Conservation (phyloP, 2,888 invertebrate species). For the Pammene aurita region DNA sequence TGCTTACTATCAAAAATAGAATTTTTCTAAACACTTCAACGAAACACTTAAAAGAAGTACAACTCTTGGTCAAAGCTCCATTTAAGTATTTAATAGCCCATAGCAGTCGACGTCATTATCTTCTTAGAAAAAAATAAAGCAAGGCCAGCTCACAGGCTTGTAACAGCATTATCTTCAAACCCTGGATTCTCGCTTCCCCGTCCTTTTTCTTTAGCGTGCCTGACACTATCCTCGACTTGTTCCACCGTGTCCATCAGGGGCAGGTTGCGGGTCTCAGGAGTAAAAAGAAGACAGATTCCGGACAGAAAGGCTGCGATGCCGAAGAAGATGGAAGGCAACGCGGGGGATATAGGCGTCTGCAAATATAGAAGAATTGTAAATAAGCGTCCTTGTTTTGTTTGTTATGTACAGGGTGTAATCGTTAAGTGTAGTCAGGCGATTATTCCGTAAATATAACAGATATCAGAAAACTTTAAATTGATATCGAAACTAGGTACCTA, state of each 20-base stretch:
- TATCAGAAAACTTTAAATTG: too few relatives aligned
- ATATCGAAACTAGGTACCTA: too few relatives aligned
- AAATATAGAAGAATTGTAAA: conserved; percentile 44
- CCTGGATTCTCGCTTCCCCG: conserved; percentile 25
- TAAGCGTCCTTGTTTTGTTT: background rate
- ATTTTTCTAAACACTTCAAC: too few relatives aligned
- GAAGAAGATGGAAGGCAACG: conserved; percentile 72
- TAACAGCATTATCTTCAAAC: conserved; percentile 26
- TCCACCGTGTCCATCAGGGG: conserved; percentile 70
- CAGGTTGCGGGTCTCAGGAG: conserved; percentile 68
- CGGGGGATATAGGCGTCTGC: conserved; percentile 67
- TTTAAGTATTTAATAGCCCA: too few relatives aligned
- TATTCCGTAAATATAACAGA: too few relatives aligned
- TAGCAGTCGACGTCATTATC: too few relatives aligned
- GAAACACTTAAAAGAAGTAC: too few relatives aligned
- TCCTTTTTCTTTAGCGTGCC: conserved; percentile 22
- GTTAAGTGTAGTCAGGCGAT: too few relatives aligned
- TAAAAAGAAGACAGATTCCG: conserved; percentile 59
- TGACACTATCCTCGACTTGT: conserved; percentile 58
- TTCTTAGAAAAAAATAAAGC: too few relatives aligned
- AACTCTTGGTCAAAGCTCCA: too few relatives aligned
- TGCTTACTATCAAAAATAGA: too few relatives aligned
- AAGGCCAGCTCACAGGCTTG: conserved; percentile 5
- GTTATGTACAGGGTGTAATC: too few relatives aligned
- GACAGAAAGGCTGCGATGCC: conserved; percentile 63